Evolutionary conservation across 2,888 invertebrate species (phyloP), one percentile per base, ranked within the genome.

Genomic region (Andrena chrysosceles): DNA sequence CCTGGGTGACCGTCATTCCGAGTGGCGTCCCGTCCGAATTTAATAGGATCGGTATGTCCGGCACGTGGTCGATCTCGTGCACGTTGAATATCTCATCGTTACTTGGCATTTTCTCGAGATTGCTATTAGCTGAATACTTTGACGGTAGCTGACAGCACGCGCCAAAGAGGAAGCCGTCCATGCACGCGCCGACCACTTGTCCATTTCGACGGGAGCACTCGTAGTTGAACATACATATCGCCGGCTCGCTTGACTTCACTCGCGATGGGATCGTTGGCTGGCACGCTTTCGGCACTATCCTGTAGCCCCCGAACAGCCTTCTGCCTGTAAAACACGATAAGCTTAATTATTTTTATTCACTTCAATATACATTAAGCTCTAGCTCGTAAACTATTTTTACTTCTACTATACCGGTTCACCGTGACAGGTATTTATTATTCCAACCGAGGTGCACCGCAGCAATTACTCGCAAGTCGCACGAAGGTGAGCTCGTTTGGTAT

Each of bases 151-250:
- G 97, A 91, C 98, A 98, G 93, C 98, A 98, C 0, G 98, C 97
- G 1, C 98, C 98, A 90, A 98, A 98, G n/a, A 98, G 95, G 93
- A 98, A 98, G 0, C 98, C 98, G 91, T 98, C 98, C 97, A 98
- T 97, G 91, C 98, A 98, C 0, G 98, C 97, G 0, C 98, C 98
- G 0, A 98, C 97, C 86, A 98, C 97, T 92, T 97, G 96, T 0
- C 98, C 98, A 0, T 96, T 96, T 83, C 97, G 95, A 88, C 96
- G 96, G 0, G 95, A 95, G 92, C 98, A 98, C 92, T 98, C 98
- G 91, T 98, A 97, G 94, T 98, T 98, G 95, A 98, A 98, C 98
- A 98, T 98, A 94, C 98, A 98, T 91, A 98, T 96, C 54, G 97
- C 97, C 56, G 96, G 96, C 0, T 97, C 96, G 88, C 95, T 95